Evolutionary conservation across 2,888 invertebrate species (phyloP).

Genomic region (Meiosimyza platycephala): DNA sequence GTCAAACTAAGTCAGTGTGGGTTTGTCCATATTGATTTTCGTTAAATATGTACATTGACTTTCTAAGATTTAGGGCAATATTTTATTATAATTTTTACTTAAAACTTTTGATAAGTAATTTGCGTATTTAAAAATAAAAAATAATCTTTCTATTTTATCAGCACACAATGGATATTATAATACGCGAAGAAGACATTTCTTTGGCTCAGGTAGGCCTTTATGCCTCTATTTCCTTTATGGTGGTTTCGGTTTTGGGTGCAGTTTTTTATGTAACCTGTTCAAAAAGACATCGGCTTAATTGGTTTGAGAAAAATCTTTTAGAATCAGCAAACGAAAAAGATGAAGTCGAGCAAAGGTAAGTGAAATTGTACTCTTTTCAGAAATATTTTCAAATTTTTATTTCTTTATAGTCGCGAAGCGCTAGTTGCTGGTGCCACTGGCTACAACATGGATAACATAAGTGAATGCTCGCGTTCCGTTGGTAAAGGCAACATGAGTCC

Average conservation of each 20-base stretch:
- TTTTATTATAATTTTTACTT: too few relatives aligned
- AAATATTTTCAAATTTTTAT: not conserved
- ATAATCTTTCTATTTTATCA: not conserved
- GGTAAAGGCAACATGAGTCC: constrained; percentile 64
- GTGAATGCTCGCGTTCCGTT: constrained; percentile 62
- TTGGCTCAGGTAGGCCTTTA: constrained; percentile 67
- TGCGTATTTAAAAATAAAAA: too few relatives aligned
- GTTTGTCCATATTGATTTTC: too few relatives aligned
- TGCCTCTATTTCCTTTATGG: constrained; percentile 68
- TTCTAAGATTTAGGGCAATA: too few relatives aligned
- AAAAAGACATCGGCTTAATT: constrained; percentile 70
- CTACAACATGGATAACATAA: constrained; percentile 66
- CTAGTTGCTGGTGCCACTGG: constrained; percentile 58
- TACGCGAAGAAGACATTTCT: constrained; percentile 65
- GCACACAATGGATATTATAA: constrained; percentile 62
- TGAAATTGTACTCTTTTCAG: not conserved
- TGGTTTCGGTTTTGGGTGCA: constrained; percentile 67
- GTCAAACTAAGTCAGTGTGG: too few relatives aligned
- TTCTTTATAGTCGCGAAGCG: constrained; percentile 65
- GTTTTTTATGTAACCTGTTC: constrained; percentile 70
- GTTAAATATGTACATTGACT: too few relatives aligned
- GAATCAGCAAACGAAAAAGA: constrained; percentile 68
- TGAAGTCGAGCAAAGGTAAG: constrained; percentile 66
- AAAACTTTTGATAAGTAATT: too few relatives aligned
- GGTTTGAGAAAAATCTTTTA: constrained; percentile 72